Evolutionary conservation across 2,888 invertebrate species (phyloP).

Genomic region (Hoplodrina ambigua): DNA sequence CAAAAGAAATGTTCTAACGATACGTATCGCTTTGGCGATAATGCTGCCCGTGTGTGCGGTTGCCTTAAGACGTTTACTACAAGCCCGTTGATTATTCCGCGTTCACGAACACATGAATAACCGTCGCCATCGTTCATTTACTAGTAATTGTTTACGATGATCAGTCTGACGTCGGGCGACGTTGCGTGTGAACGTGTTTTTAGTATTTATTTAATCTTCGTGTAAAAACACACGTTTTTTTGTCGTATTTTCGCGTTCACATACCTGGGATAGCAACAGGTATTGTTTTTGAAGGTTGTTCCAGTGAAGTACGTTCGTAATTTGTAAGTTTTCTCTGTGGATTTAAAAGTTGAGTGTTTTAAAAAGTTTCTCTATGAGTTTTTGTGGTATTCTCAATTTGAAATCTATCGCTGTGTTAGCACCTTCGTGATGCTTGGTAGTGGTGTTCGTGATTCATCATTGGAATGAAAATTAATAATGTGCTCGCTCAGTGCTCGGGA

Average conservation of each 20-base stretch:
- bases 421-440: not conserved
- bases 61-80: slow-evolving; percentile 18
- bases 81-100: slow-evolving; percentile 40
- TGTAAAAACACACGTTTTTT: slow-evolving; percentile 55
- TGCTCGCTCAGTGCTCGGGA: not conserved
- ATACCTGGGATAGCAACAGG: slow-evolving; percentile 55
- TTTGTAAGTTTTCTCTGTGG: slow-evolving; percentile 8
- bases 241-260: slow-evolving; percentile 47
- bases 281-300: slow-evolving; percentile 46
- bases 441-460: not conserved
- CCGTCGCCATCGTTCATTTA: slow-evolving; percentile 56
- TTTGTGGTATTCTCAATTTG: slow-evolving; percentile 5
- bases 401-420: not conserved
- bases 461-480: not conserved
- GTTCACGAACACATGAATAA: slow-evolving; percentile 50
- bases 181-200: slow-evolving; percentile 64
- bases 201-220: slow-evolving; percentile 32
- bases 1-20: too few species aligned
- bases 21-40: too few species aligned
- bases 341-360: not conserved
- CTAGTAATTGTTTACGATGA: slow-evolving; percentile 56
- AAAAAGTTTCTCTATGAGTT: slow-evolving; percentile 1
- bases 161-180: slow-evolving; percentile 44
- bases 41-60: too few species aligned
- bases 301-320: slow-evolving; percentile 24